Evolutionary conservation across 2,888 invertebrate genomes (phyloP), one percentile per base, ranked within the genome.

Genomic region (Lasioglossum vierecki): DNA sequence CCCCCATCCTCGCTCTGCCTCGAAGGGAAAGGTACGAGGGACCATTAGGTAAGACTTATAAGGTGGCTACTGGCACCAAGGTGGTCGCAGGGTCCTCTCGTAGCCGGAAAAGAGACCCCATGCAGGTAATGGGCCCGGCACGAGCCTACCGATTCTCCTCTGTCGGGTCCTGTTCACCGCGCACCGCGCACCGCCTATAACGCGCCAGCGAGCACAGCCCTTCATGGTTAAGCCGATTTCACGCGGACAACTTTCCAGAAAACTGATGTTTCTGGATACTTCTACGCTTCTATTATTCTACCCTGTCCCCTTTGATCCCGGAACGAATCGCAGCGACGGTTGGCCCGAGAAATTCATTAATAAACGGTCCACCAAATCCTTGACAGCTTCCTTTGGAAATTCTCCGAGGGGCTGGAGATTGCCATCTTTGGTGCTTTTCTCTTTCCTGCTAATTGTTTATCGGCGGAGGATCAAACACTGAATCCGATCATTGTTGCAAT

Each of bases 71-170:
- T 72, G 87, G 77, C 83, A 83, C 89, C 80, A 80, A 82, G 88
- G 90, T 88, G 88, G 87, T 88, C 87, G 90, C 75, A 75, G 83
- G 86, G 79, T 83, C 84, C 63, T 83, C 84, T 83, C 84, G 86
- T 86, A 80, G 81, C 77, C 82, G 87, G 88, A 88, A 91, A 90
- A 87, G 39, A 66, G 87, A 88, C 82, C 88, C 85, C 87, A 85
- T 86, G 88, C 91, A 91, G 91, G 90, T 92, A 91, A 92, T 90
- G 87, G 90, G 88, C 82, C 87, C 76, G 92, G 93, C 93, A 93
- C 93, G 93, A 93, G 93, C 92, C 92, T 86, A 81, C 83, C 87
- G 86, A 86, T 80, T 79, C 81, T 63, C 79, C 66, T 73, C 82
- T 74, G 77, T 79, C 44, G 63, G 63, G n/a, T 30, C 63, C n/a